phyloP scores from a whole-genome alignment of 2,113 vertebrate genomes.

The Zosterops japonicus region DNA sequence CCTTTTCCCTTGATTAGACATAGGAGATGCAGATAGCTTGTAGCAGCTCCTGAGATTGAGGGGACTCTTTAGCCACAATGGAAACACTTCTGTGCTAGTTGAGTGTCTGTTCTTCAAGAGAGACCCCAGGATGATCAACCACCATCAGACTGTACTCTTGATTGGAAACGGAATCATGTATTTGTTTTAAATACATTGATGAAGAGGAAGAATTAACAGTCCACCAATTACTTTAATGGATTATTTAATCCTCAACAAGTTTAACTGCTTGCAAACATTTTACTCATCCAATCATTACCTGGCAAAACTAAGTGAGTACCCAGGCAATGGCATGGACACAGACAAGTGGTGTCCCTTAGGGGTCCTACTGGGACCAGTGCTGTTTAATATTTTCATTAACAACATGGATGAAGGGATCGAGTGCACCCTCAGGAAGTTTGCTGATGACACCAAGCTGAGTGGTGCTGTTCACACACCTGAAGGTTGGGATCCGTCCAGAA shows the following conservation, averaged over 20 bases:
- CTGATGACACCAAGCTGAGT: neutral
- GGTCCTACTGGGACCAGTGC: neutral
- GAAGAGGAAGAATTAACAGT: neutral
- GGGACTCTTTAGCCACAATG: rapidly evolving
- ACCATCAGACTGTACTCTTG: neutral
- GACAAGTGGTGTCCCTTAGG: rapidly evolving
- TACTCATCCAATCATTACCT: neutral
- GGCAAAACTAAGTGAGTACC: neutral
- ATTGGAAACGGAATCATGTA: neutral
- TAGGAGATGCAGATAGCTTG: neutral
- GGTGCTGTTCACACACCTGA: neutral
- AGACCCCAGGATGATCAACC: neutral
- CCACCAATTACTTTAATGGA: neutral
- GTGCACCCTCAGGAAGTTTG: neutral
- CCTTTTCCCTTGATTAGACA: neutral
- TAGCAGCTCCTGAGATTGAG: neutral
- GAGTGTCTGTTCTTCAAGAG: neutral
- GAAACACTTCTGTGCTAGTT: neutral
- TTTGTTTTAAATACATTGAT: neutral
- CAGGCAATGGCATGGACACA: neutral
- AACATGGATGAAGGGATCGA: rapidly evolving
- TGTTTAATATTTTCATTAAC: neutral
- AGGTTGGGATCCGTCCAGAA: neutral
- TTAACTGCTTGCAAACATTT: neutral
- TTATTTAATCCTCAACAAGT: neutral